Percentiles rank a stretch among this genome's conserved stretches.
Conservation (phyloP, 2,113 vertebrate species). For the Pongo pygmaeus region DNA sequence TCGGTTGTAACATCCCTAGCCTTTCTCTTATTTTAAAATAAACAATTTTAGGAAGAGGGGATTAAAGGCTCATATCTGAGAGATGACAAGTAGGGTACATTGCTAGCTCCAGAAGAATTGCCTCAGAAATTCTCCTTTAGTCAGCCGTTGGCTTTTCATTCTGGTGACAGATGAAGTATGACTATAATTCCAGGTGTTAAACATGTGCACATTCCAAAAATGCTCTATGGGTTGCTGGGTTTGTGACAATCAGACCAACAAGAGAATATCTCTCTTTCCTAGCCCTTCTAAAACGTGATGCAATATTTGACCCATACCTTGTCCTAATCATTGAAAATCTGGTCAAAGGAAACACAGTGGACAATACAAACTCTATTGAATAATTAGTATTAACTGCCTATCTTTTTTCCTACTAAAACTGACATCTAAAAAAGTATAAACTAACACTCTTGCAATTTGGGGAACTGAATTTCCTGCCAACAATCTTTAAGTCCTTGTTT, state of each 20-base stretch:
- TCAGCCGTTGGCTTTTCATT: slow-evolving; percentile 58
- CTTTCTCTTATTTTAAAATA: slow-evolving; percentile 78
- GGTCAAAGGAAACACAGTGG: background rate
- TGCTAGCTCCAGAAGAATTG: background rate
- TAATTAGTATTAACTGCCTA: background rate
- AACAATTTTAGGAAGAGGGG: slow-evolving; percentile 70
- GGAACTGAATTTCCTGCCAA: background rate
- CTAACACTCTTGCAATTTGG: background rate
- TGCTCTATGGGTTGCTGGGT: background rate
- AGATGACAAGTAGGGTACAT: slow-evolving; percentile 62
- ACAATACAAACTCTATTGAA: background rate
- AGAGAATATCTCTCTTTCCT: background rate
- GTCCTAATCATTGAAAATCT: background rate
- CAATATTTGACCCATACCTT: background rate
- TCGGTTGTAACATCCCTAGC: slow-evolving; percentile 80
- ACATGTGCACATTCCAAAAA: slow-evolving; percentile 69
- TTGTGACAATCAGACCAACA: background rate
- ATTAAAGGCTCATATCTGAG: slow-evolving; percentile 74
- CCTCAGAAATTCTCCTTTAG: slow-evolving; percentile 50
- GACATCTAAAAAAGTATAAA: background rate
- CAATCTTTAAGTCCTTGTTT: background rate
- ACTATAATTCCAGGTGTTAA: slow-evolving; percentile 61
- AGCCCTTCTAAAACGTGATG: background rate
- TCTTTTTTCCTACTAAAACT: background rate
- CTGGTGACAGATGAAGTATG: slow-evolving; percentile 63